Percentiles rank a stretch among this genome's conserved stretches.
phyloP scores from a whole-genome alignment of 2,797 vertebrate genomes.

The Kryptolebias ocellatus region DNA sequence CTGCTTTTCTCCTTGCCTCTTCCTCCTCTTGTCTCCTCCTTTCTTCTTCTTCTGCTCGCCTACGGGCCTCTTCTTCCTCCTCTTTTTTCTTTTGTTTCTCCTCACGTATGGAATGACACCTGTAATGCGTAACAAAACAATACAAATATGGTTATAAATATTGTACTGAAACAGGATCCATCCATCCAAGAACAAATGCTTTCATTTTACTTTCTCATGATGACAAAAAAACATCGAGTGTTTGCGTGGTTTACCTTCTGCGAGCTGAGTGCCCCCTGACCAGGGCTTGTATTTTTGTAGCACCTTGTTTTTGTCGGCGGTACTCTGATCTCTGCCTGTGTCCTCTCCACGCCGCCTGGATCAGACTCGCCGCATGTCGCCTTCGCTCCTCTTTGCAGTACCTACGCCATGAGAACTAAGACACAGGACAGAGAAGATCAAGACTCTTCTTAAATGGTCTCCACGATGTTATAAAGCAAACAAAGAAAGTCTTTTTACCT shows the following conservation, averaged over 20 bases:
- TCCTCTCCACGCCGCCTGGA: constrained; percentile 90
- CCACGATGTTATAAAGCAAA: not conserved
- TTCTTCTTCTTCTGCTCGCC: constrained; percentile 53
- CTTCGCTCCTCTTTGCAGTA: constrained; percentile 73
- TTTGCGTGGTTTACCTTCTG: constrained; percentile 77
- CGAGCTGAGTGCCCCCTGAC: constrained; percentile 89
- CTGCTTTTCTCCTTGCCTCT: constrained; percentile 58
- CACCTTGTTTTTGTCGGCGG: constrained; percentile 61
- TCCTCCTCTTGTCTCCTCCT: constrained; percentile 60
- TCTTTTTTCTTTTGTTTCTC: constrained; percentile 76
- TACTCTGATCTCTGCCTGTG: constrained; percentile 76
- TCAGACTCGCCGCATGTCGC: constrained; percentile 77
- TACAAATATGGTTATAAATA: not conserved
- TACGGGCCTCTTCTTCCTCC: constrained; percentile 67
- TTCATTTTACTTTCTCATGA: too few species aligned
- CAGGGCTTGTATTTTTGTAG: constrained; percentile 88
- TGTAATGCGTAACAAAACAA: constrained; percentile 38
- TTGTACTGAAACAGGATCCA: not conserved
- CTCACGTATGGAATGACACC: constrained; percentile 75
- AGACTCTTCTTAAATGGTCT: not conserved
- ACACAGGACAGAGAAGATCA: not conserved
- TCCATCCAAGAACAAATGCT: not conserved
- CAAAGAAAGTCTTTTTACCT: constrained; percentile 76
- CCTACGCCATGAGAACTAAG: constrained; percentile 86
- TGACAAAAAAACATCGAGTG: too few species aligned